Evolutionary conservation across 2,797 vertebrate species (phyloP), one percentile per base, ranked within the genome.

Genomic region (Alcedo quadribrachys): DNA sequence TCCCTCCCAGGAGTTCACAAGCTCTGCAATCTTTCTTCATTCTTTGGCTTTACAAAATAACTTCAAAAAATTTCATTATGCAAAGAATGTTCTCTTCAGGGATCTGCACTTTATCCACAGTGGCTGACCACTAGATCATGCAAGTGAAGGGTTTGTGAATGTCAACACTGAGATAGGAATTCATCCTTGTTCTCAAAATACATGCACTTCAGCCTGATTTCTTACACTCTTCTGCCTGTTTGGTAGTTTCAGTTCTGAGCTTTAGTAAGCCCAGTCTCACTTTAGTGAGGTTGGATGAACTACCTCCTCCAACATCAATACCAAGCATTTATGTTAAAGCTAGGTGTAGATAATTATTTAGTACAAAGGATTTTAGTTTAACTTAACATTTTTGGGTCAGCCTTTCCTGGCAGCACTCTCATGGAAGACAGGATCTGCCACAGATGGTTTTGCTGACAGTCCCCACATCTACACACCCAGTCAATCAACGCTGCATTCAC

Each of bases 11-110:
- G 68, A 87, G 61, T 70, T 20, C 40, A 37, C 0, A 4, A 87
- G 32, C 35, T 84, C 57, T 61, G 53, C 65, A 74, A n/a, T 51
- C 51, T 79, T 86, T 73, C 55, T 30, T 85, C 57, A 27, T 68
- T 30, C 55, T 76, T 89, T 46, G 75, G 81, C 75, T 90, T 74
- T 60, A 51, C 33, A 77, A 92, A 90, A 76, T 43, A 58, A 67
- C 65, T 77, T 85, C 2, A 69, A 46, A 78, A 67, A 57, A 4
- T 12, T 16, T 27, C 54, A 53, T 73, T 76, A 81, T 55, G 71
- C 35, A 51, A 84, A 76, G 63, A 79, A 94, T 73, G 55, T 55
- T 79, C 71, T 74, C 69, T 81, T 94, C 50, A 53, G 81, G 60
- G 76, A 67, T 42, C 80, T 81, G 54, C 50, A 61, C 69, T 85